Evolutionary conservation across 2,888 invertebrate species (phyloP).

Genomic region (Eupithecia dodoneata): DNA sequence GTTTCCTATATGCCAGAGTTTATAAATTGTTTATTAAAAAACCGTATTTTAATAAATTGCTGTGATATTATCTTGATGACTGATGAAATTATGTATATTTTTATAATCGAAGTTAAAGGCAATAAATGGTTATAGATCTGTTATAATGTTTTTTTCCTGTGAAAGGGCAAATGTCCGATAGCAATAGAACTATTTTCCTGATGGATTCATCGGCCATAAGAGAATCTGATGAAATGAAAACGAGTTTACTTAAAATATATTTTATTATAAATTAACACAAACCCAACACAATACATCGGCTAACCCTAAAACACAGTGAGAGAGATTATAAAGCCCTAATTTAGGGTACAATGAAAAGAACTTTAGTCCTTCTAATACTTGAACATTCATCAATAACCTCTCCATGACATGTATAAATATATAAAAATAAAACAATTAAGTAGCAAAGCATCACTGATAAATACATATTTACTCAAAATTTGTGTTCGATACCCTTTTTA

Average conservation of each 20-base stretch:
- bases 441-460: constrained; percentile 29
- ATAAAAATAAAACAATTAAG: constrained; percentile 48
- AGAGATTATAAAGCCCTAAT: constrained; percentile 82
- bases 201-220: neutral
- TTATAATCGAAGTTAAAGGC: constrained; percentile 46
- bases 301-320: constrained; percentile 72
- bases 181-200: neutral
- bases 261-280: constrained; percentile 83
- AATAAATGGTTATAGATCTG: constrained; percentile 38
- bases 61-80: constrained; percentile 75
- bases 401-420: constrained; percentile 39
- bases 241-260: constrained; percentile 71
- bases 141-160: constrained; percentile 3
- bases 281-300: constrained; percentile 82
- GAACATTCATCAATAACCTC: constrained; percentile 59
- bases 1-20: constrained; percentile 9
- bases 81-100: constrained; percentile 70
- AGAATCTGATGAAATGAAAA: constrained; percentile 31
- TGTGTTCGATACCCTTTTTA: neutral
- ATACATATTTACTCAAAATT: neutral
- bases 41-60: constrained; percentile 52
- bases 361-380: constrained; percentile 82
- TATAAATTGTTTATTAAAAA: constrained; percentile 37
- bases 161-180: neutral
- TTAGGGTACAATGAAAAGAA: constrained; percentile 84